Evolutionary conservation across 2,113 vertebrate species (phyloP).

Genomic region (Alosa alosa): DNA sequence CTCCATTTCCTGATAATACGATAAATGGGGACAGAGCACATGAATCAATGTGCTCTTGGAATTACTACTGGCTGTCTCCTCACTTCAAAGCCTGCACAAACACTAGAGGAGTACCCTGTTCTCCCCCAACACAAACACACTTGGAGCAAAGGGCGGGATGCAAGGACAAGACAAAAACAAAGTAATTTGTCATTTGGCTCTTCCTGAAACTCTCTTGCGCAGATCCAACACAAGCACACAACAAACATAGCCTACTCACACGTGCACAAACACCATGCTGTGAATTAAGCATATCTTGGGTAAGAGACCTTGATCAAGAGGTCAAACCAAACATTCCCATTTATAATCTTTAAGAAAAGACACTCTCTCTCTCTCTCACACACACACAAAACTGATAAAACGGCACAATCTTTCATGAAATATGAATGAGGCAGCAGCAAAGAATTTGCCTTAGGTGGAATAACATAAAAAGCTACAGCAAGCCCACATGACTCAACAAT

Average conservation of each 20-base stretch:
- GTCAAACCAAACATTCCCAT: background rate
- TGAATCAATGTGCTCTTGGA: background rate
- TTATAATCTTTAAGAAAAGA: background rate
- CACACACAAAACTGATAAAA: background rate
- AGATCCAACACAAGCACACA: background rate
- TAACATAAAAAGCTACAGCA: background rate
- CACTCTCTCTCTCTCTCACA: background rate
- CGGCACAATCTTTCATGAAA: background rate
- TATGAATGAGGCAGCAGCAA: background rate
- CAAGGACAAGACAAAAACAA: conserved; percentile 24
- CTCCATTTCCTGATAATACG: background rate
- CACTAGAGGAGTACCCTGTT: background rate
- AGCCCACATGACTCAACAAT: background rate
- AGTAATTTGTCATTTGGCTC: conserved; percentile 29
- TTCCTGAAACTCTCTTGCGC: conserved; percentile 31
- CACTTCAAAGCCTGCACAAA: conserved; percentile 7
- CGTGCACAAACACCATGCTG: background rate
- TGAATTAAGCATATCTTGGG: conserved; percentile 28
- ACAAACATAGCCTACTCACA: background rate
- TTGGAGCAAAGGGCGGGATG: background rate
- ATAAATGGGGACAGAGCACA: background rate
- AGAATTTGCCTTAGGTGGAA: conserved; percentile 5
- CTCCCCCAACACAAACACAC: background rate
- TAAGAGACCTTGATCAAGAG: conserved; percentile 25
- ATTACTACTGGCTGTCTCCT: background rate